phyloP scores from a whole-genome alignment of 35 echinoderm and acorn worm genomes.

The Patiria miniata region DNA sequence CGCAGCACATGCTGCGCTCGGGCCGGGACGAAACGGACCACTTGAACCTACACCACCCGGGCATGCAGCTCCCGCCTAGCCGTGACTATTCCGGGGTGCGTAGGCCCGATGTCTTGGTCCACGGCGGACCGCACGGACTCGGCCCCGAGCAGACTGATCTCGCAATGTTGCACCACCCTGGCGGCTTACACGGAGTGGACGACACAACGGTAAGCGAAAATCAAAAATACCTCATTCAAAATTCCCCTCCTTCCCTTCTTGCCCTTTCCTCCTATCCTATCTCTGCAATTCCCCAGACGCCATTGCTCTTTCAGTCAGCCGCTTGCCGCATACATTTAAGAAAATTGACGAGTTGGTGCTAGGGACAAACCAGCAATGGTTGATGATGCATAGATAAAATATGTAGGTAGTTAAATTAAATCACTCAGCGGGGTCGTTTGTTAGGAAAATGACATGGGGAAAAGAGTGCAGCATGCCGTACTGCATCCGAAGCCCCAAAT shows the following conservation, averaged over 20 bases:
- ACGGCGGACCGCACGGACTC: constrained; percentile 89
- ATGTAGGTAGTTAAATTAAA: too few species aligned
- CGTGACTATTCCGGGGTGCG: constrained; percentile 92
- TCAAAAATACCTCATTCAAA: background rate
- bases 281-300: background rate
- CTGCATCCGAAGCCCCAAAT: too few species aligned
- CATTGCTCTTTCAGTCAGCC: background rate
- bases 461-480: too few species aligned
- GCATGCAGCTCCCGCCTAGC: constrained; percentile 87
- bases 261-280: background rate
- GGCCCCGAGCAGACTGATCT: constrained; percentile 89
- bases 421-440: too few species aligned
- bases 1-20: constrained; percentile 75
- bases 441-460: too few species aligned
- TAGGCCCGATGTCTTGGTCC: constrained; percentile 88
- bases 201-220: constrained; percentile 84
- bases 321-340: too few species aligned
- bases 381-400: too few species aligned
- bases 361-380: too few species aligned
- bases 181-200: constrained; percentile 84
- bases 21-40: constrained; percentile 79
- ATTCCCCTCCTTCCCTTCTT: background rate
- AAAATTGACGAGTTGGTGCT: too few species aligned
- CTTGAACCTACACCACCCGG: constrained; percentile 83
- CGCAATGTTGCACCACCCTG: constrained; percentile 76